Base-by-base conservation (phyloP, 2,797 vertebrate genomes). In the Enteromius thamalakanensis region DNA sequence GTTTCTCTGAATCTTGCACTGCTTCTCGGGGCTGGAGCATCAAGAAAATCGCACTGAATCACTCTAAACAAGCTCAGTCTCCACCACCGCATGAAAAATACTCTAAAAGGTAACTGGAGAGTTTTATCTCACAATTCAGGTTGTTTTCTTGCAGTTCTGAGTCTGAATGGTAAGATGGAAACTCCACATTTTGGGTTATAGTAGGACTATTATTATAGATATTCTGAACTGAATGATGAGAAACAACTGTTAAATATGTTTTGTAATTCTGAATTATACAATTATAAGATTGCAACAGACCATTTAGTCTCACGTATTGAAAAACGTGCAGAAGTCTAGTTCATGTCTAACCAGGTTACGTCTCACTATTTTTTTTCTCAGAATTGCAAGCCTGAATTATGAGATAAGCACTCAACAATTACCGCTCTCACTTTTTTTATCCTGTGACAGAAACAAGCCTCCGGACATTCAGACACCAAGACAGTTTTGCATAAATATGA, bases 11-110 rank as follows among this genome's bases (percentile, higher is more conserved):
- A 72, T 60, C 79, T 17, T 70, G 60, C 51, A 78, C 84, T 81
- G 85, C 81, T 86, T 79, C 82, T 87, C 81, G 64, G 84, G 70
- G 65, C 78, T 82, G 76, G 87, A 82, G 60, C 82, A 86, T 86
- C 67, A 78, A 47, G 85, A 90, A 87, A 89, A 86, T 90, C 84
- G 29, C 86, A 86, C 80, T 83, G 86, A 87, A 45, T 79, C 70
- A 47, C 45, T 11, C 23, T 0, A 65, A 65, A 64, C 76, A 29
- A 5, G 14, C 47, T 67, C 62, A 2, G 58, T 62, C 7, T 62
- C 23, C 23, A 14, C 26, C 6, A 32, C 14, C 15, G 23, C 14
- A 14, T 32, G 10, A 23, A 55, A 55, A 55, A 14, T 1, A 3
- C 7, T 0, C 10, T 15, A 2, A 15, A 6, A 62, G 58, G 58